Percentiles rank a stretch among this genome's conserved stretches.
Evolutionary conservation across 2,113 vertebrate species (phyloP).

Genomic region (Vanacampus margaritifer): DNA sequence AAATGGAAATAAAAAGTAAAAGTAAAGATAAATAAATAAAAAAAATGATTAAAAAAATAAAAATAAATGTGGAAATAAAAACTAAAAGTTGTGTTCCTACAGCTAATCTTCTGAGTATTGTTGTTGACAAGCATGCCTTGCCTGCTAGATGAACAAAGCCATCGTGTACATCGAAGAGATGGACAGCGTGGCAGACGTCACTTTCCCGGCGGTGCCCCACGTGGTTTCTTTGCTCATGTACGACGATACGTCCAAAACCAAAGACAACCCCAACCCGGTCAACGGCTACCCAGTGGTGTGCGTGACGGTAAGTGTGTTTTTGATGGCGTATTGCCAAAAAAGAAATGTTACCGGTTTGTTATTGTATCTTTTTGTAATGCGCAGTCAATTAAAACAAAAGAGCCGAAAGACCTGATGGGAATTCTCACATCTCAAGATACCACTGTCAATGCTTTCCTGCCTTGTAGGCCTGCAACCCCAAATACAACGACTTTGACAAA

Average conservation of each 20-base stretch:
- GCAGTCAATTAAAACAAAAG: too few relatives aligned
- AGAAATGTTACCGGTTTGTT: too few relatives aligned
- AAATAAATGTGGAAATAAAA: too few relatives aligned
- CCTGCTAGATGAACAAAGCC: conserved; percentile 75
- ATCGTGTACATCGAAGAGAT: conserved; percentile 81
- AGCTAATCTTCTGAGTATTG: neutral
- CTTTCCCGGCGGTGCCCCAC: conserved; percentile 76
- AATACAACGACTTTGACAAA: conserved; percentile 81
- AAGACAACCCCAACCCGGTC: conserved; percentile 65
- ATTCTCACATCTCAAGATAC: neutral
- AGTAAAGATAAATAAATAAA: too few relatives aligned
- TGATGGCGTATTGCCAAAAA: too few relatives aligned
- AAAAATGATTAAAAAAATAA: too few relatives aligned
- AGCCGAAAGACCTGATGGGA: too few relatives aligned
- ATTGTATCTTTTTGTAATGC: too few relatives aligned
- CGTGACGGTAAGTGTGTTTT: conserved; percentile 65
- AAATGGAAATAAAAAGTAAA: too few relatives aligned
- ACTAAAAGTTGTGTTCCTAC: too few relatives aligned
- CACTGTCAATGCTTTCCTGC: neutral
- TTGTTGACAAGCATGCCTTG: neutral
- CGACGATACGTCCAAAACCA: conserved; percentile 67
- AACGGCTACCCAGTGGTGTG: conserved; percentile 78
- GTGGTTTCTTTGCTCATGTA: conserved; percentile 77
- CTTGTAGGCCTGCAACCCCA: conserved; percentile 79
- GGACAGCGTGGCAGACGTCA: conserved; percentile 78